A percentile compares a stretch with the other conserved stretches of the same genome.
phyloP scores from a whole-genome alignment of 2,888 invertebrate genomes.

The Campoplex capitator region DNA sequence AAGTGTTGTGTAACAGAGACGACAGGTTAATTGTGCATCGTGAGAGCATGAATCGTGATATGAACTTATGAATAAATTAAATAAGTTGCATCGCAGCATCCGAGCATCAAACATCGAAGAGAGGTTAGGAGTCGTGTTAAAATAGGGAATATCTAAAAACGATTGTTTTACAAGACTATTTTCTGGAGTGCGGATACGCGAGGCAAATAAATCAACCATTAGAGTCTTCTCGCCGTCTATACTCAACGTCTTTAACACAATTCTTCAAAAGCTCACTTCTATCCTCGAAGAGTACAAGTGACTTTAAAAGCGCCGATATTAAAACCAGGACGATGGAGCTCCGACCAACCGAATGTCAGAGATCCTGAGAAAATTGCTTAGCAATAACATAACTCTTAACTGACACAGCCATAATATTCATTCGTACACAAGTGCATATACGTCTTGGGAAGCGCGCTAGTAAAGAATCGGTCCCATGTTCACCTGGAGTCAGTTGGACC shows the following conservation, averaged over 20 bases:
- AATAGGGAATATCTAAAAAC: not conserved
- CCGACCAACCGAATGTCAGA: slow-evolving; percentile 5
- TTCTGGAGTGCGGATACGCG: not conserved
- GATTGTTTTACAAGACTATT: not conserved
- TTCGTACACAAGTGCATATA: slow-evolving; percentile 27
- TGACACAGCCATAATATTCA: slow-evolving; percentile 33
- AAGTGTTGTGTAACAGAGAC: not conserved
- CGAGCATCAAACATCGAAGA: too few species aligned
- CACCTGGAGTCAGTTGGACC: slow-evolving; percentile 12
- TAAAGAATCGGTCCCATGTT: slow-evolving; percentile 34
- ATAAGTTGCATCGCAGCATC: too few species aligned
- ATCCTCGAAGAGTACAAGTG: not conserved
- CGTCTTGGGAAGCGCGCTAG: slow-evolving; percentile 16
- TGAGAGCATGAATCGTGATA: not conserved
- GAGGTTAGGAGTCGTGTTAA: too few species aligned
- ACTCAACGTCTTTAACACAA: not conserved
- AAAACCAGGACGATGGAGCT: not conserved
- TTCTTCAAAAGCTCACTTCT: not conserved
- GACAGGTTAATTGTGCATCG: not conserved
- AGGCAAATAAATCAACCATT: not conserved
- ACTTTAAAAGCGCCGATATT: slow-evolving; percentile 1
- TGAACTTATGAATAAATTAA: too few species aligned
- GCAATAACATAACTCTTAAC: slow-evolving; percentile 26
- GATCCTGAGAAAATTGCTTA: slow-evolving; percentile 23
- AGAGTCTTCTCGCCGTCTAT: not conserved